These are phyloP conservation scores for Megastigmus dorsalis DNA, from an alignment of 2,888 invertebrate species.

Conservation along the genomic window DNA sequence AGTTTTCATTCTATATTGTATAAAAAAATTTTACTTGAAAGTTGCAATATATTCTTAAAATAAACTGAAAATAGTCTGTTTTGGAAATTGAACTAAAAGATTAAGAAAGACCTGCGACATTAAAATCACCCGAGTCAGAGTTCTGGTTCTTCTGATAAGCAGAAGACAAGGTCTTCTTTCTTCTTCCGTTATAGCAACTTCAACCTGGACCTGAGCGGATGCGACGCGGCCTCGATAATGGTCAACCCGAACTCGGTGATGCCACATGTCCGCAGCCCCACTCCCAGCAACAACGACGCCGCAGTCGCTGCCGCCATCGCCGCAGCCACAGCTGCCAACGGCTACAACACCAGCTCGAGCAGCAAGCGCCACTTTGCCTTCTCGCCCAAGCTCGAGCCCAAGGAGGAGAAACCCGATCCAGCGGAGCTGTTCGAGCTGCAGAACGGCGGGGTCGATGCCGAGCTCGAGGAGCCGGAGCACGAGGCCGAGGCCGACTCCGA, in stretches of 20 bases:
- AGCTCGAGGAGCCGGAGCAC: constrained; percentile 67
- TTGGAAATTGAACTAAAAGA: too few relatives aligned
- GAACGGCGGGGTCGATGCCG: constrained; percentile 59
- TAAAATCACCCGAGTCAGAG: too few relatives aligned
- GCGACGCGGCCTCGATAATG: constrained; percentile 86
- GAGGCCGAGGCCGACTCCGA: constrained; percentile 65
- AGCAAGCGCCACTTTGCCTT: constrained; percentile 65
- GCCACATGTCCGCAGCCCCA: constrained; percentile 77
- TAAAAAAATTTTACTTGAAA: too few relatives aligned
- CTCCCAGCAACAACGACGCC: not conserved
- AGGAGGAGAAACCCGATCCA: constrained; percentile 62
- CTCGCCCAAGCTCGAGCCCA: constrained; percentile 60
- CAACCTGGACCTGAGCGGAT: constrained; percentile 81
- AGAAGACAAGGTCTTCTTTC: constrained; percentile 48
- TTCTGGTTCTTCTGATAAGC: constrained; percentile 26
- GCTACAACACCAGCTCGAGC: constrained; percentile 46
- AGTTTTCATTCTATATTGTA: too few relatives aligned
- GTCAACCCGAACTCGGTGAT: constrained; percentile 94
- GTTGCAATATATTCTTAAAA: too few relatives aligned
- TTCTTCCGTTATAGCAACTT: constrained; percentile 75
- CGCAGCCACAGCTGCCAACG: not conserved
- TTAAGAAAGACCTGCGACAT: too few relatives aligned
- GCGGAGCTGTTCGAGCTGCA: constrained; percentile 56
- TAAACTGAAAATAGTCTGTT: too few relatives aligned
- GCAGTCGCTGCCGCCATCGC: constrained; percentile 34